Conservation (phyloP, 1,140 invertebrate genomes). For the Magallana gigas region DNA sequence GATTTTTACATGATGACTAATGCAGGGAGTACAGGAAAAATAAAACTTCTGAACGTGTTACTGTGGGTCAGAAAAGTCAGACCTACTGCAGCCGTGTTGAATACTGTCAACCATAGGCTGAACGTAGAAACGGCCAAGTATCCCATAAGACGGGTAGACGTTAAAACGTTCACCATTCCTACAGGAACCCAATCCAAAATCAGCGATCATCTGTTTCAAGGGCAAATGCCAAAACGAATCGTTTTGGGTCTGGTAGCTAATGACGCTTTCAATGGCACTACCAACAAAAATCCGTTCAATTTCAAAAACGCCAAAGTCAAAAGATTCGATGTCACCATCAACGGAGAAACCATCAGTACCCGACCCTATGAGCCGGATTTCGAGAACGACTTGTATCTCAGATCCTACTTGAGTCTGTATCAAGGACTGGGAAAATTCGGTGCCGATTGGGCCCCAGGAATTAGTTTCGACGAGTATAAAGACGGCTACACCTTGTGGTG, state of each 20-base stretch:
- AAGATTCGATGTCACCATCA: background rate
- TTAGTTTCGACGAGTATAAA: background rate
- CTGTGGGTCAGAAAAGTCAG: conserved; percentile 18
- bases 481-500: background rate
- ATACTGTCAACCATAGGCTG: background rate
- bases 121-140: background rate
- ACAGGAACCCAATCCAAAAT: background rate
- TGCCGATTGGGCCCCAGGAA: too few relatives aligned
- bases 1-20: background rate
- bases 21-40: background rate
- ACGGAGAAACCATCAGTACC: background rate
- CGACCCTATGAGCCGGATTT: background rate
- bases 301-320: background rate
- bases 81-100: background rate
- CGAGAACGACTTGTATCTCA: background rate
- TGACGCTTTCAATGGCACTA: background rate
- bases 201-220: background rate
- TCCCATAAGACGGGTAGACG: conserved; percentile 4
- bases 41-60: background rate
- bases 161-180: conserved; percentile 15
- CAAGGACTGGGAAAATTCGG: too few relatives aligned
- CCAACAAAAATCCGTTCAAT: background rate
- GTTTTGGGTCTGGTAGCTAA: background rate
- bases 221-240: conserved; percentile 25
- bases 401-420: background rate